These are phyloP conservation scores for Dasyornis broadbenti DNA, from an alignment of 2,113 vertebrate genomes.

Conservation along the genomic window DNA sequence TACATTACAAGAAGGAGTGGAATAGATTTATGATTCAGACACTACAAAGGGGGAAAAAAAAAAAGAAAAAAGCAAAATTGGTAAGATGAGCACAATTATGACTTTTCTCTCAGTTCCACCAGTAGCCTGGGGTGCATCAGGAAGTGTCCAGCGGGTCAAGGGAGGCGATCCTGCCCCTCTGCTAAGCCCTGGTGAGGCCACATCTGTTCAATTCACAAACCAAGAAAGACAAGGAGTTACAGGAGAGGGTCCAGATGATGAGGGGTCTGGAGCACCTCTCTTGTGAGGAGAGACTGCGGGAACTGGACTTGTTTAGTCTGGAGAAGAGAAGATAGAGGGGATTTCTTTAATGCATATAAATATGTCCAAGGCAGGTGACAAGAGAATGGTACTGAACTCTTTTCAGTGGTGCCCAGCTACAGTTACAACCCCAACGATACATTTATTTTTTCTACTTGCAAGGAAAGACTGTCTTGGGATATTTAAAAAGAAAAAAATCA, in stretches of 20 bases:
- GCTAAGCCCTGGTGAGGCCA: background rate
- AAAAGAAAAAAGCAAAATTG: background rate
- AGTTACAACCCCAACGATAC: background rate
- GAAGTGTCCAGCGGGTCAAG: background rate
- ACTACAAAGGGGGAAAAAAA: background rate
- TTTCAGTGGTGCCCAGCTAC: accelerated
- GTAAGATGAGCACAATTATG: background rate
- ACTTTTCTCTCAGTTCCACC: background rate
- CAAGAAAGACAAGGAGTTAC: background rate
- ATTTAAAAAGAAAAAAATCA: background rate
- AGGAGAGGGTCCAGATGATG: background rate
- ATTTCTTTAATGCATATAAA: background rate
- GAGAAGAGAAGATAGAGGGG: background rate
- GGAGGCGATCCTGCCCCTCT: too few relatives aligned
- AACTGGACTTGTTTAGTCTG: background rate
- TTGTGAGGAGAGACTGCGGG: background rate
- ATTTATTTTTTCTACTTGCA: background rate
- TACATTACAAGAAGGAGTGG: background rate
- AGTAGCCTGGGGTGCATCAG: background rate
- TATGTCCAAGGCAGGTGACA: too few relatives aligned
- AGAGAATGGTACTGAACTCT: too few relatives aligned
- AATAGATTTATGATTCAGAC: background rate
- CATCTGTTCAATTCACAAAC: background rate
- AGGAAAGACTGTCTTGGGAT: background rate
- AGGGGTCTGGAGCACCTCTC: background rate